Conservation (phyloP, 2,113 vertebrate genomes). For the Bubo blakistoni region DNA sequence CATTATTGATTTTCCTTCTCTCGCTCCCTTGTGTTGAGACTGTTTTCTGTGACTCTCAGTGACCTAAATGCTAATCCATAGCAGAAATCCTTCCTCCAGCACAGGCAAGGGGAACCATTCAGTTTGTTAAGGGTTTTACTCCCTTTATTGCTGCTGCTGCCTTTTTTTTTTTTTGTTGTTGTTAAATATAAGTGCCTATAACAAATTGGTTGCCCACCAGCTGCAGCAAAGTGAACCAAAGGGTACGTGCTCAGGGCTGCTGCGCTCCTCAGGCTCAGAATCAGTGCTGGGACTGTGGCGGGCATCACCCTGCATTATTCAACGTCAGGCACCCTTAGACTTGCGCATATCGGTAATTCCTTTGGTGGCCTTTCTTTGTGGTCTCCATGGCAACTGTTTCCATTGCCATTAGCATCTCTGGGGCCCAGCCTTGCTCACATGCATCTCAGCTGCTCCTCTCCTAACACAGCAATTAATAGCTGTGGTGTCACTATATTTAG, state of each 20-base stretch:
- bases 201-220: background rate
- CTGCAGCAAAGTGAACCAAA: background rate
- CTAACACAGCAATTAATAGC: constrained; percentile 63
- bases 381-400: constrained; percentile 86
- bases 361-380: constrained; percentile 72
- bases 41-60: background rate
- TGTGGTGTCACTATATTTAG: constrained; percentile 2
- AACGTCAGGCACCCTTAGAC: constrained; percentile 62
- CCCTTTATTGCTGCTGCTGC: background rate
- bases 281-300: background rate
- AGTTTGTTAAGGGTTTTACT: background rate
- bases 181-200: background rate
- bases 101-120: background rate
- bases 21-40: background rate
- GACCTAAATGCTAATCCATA: background rate
- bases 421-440: constrained; percentile 74
- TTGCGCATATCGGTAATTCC: constrained; percentile 81
- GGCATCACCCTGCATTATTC: constrained; percentile 65
- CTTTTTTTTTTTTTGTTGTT: background rate
- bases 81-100: background rate
- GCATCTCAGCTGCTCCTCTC: constrained; percentile 69
- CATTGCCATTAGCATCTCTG: constrained; percentile 78
- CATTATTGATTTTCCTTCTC: constrained; percentile 39
- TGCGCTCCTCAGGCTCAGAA: background rate
- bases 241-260: background rate